These are phyloP conservation scores for Temnothorax ravouxi DNA, from an alignment of 2,888 invertebrate species.

Conservation along the genomic window DNA sequence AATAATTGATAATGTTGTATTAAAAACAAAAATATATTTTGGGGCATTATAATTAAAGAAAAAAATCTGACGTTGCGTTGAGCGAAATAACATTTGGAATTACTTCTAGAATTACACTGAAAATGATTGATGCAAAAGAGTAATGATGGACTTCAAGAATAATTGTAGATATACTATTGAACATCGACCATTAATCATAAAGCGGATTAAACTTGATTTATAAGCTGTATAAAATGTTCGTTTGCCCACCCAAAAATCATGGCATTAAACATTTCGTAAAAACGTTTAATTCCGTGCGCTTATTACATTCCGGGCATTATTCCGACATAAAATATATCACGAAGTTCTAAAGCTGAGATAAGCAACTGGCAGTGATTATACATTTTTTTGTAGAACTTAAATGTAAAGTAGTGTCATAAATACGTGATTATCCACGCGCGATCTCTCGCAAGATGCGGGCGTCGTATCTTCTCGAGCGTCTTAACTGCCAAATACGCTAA, in stretches of 20 bases:
- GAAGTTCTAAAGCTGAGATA: not conserved
- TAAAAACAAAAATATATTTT: not conserved
- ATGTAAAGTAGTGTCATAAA: slow-evolving; percentile 13
- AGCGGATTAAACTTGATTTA: not conserved
- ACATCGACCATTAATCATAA: not conserved
- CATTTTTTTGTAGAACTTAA: not conserved
- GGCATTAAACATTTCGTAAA: not conserved
- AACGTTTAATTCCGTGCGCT: not conserved
- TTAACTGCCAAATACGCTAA: not conserved
- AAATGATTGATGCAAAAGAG: not conserved
- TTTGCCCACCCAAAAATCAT: not conserved
- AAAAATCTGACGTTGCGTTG: not conserved
- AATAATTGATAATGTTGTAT: not conserved
- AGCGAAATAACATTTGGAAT: not conserved
- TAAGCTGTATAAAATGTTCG: not conserved
- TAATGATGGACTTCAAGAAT: not conserved
- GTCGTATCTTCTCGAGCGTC: not conserved
- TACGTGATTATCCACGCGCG: not conserved
- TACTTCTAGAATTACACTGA: not conserved
- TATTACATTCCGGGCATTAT: not conserved
- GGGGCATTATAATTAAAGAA: not conserved
- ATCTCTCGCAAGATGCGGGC: not conserved
- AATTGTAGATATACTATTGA: not conserved
- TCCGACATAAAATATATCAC: not conserved
- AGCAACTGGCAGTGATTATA: not conserved